These are phyloP conservation scores for Palaemon carinicauda DNA, from an alignment of 1,140 invertebrate genomes.

Conservation along the genomic window DNA sequence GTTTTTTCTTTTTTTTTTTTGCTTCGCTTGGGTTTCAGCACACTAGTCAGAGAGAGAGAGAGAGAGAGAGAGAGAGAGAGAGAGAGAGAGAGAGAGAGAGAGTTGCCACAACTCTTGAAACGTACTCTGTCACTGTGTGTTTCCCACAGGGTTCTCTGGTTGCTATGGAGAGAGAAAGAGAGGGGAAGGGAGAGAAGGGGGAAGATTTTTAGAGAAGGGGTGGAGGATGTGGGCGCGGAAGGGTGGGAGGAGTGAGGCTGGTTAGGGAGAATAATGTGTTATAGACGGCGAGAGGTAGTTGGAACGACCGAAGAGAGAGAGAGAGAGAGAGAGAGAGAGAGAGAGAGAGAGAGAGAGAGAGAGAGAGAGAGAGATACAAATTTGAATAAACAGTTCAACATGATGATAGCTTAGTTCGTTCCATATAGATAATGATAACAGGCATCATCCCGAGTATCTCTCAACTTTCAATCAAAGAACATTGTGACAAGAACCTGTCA, in stretches of 20 bases:
- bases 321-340: not conserved
- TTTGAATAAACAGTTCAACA: not conserved
- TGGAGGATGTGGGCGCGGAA: not conserved
- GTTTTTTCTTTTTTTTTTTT: too few species aligned
- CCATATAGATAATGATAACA: not conserved
- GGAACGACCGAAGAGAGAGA: not conserved
- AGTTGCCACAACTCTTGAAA: not conserved
- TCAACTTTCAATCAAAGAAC: not conserved
- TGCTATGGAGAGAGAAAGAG: not conserved
- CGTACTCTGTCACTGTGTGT: too few species aligned
- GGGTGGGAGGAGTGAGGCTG: not conserved
- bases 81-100: too few species aligned
- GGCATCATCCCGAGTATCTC: not conserved
- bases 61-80: too few species aligned
- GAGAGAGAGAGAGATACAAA: not conserved
- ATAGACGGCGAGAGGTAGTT: not conserved
- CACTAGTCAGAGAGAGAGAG: too few species aligned
- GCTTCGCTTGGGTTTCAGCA: too few species aligned
- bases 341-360: not conserved
- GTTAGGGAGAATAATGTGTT: not conserved
- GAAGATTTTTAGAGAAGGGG: not conserved
- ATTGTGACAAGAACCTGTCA: not conserved
- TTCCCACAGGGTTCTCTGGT: too few species aligned
- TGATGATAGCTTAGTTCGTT: too few species aligned
- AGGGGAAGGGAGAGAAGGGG: not conserved